These are phyloP conservation scores for Alosa sapidissima DNA, from an alignment of 2,797 vertebrate genomes.

Conservation along the genomic window DNA sequence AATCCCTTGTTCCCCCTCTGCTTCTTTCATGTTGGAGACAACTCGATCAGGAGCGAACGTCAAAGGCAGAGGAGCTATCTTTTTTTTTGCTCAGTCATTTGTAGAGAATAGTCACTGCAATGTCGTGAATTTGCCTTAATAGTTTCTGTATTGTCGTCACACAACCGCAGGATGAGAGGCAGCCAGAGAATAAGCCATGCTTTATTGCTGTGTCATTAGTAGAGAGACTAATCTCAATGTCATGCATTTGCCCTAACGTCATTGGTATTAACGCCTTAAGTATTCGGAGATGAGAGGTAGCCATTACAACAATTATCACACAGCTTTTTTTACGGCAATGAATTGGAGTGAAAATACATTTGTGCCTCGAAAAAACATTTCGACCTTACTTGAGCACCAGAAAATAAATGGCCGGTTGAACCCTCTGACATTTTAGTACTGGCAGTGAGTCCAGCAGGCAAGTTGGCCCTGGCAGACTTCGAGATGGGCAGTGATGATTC, in stretches of 20 bases:
- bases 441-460: neutral
- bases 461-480: neutral
- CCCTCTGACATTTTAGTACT: neutral
- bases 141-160: neutral
- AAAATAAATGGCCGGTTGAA: neutral
- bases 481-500: slow-evolving; percentile 6
- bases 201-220: neutral
- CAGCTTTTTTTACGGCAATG: neutral
- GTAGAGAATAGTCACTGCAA: neutral
- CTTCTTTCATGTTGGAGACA: slow-evolving; percentile 50
- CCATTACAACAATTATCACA: slow-evolving; percentile 16
- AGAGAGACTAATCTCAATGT: neutral
- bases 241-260: neutral
- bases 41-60: slow-evolving; percentile 30
- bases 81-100: neutral
- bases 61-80: neutral
- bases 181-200: neutral
- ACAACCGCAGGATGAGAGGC: neutral
- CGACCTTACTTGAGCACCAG: neutral
- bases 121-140: neutral
- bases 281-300: neutral
- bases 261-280: neutral
- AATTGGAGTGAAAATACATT: neutral
- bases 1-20: slow-evolving; percentile 41
- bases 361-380: neutral